Evolutionary conservation across 2,113 vertebrate species (phyloP).

Genomic region (Cichladusa arquata): DNA sequence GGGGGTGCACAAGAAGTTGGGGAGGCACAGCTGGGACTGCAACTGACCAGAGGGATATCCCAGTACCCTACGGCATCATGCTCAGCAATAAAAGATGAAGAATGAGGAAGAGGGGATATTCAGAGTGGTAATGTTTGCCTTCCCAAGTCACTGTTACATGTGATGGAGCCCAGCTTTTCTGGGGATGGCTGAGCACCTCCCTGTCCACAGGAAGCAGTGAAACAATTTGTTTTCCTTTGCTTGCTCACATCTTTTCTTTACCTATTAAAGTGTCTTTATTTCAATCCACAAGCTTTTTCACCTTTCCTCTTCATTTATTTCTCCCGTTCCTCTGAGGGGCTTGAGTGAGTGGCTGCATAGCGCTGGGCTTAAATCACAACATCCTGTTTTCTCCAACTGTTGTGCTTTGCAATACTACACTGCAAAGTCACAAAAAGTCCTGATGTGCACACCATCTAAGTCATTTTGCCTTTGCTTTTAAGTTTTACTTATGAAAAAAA

Average conservation of each 20-base stretch:
- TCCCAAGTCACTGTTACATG: neutral
- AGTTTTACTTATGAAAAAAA: neutral
- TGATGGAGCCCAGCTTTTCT: neutral
- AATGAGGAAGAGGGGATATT: neutral
- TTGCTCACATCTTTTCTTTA: neutral
- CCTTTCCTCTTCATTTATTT: neutral
- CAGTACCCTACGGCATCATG: neutral
- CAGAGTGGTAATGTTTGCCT: neutral
- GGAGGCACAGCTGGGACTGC: neutral
- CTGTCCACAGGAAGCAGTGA: accelerated
- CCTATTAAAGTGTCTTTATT: neutral
- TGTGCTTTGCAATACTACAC: neutral
- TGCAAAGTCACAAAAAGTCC: neutral
- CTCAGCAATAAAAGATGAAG: neutral
- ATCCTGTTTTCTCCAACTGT: neutral
- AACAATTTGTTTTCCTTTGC: neutral
- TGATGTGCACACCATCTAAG: neutral
- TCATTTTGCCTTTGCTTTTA: neutral
- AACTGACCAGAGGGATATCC: neutral
- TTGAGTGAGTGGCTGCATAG: neutral
- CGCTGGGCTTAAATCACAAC: neutral
- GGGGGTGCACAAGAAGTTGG: neutral
- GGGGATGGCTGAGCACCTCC: neutral
- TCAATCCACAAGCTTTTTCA: neutral
- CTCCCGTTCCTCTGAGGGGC: neutral